phyloP scores from a whole-genome alignment of 2,797 vertebrate genomes.

The Scolopax rusticola region DNA sequence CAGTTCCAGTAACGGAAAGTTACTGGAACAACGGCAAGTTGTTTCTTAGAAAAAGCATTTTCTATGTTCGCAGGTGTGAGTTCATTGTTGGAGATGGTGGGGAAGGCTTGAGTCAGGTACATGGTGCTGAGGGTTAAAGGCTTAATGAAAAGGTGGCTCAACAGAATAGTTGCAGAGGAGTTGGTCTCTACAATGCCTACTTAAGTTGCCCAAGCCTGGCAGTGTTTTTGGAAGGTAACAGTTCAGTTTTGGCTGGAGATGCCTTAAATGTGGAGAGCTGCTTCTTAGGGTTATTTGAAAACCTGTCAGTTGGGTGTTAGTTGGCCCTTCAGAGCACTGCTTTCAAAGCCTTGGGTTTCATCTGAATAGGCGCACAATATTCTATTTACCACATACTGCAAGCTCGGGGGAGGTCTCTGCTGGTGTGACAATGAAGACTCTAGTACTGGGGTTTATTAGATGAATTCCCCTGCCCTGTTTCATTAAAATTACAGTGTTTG shows the following conservation, averaged over 20 bases:
- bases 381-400: accelerated
- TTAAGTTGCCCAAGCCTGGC: neutral
- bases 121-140: accelerated
- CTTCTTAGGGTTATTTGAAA: neutral
- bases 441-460: too few species aligned
- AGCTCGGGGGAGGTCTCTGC: too few species aligned
- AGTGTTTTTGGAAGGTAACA: accelerated
- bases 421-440: too few species aligned
- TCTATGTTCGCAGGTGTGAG: accelerated
- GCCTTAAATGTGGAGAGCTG: neutral
- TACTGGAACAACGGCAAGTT: too few species aligned
- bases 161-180: accelerated
- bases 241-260: neutral
- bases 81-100: accelerated
- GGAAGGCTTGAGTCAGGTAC: too few species aligned
- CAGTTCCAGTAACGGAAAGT: too few species aligned
- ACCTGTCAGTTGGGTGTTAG: accelerated
- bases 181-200: accelerated
- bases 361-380: accelerated
- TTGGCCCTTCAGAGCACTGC: accelerated
- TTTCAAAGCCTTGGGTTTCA: accelerated
- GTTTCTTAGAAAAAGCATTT: accelerated
- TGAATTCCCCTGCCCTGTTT: accelerated
- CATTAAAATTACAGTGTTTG: neutral
- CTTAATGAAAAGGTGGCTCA: accelerated